Base-by-base conservation (phyloP, 2,888 invertebrate genomes). In the Hirtodrosophila confusa region DNA sequence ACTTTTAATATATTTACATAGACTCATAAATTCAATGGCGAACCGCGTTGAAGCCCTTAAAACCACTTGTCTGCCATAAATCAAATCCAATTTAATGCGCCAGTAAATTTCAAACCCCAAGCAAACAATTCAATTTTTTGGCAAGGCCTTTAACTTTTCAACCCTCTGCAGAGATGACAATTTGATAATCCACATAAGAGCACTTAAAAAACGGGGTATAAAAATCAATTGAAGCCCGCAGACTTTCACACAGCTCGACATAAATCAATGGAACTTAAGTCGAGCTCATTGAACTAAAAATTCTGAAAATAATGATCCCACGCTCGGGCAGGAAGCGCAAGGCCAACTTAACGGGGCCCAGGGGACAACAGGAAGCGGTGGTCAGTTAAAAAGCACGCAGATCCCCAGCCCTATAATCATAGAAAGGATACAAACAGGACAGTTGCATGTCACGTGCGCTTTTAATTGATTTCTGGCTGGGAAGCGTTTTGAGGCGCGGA, bases 381-480 rank as follows among this genome's bases (percentile, higher is more conserved):
- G 73, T 61, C 71, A 67, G 58, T 66, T 63, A 35, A 50, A 58
- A 74, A 39, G 27, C 41, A 54, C 40, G 37, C 40, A 55, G 17
- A 17, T 8, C 27, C 37, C 37, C 23, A 61, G 27, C 8, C 7
- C 31, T 31, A 31, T 31, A 6, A 39, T 12, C 49, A 40, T 31
- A 49, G 39, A 67, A 75, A 67, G 69, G 70, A 73, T 60, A 72
- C 58, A 84, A 61, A 65, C 31, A 86, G 80, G 75, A 50, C 61
- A 50, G 64, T 76, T 69, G 62, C 8, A 23, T 54, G 86, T 78
- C 82, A 80, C 82, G 86, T 83, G 82, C 63, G 78, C 60, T 54
- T 72, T 79, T 80, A 80, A 83, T 84, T 83, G 86, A 83, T 80
- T 83, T 75, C 45, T 55, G 39, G 39, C 70, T 45, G 79, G 86